Conservation (phyloP, 2,113 vertebrate species). For the Cettia cetti region DNA sequence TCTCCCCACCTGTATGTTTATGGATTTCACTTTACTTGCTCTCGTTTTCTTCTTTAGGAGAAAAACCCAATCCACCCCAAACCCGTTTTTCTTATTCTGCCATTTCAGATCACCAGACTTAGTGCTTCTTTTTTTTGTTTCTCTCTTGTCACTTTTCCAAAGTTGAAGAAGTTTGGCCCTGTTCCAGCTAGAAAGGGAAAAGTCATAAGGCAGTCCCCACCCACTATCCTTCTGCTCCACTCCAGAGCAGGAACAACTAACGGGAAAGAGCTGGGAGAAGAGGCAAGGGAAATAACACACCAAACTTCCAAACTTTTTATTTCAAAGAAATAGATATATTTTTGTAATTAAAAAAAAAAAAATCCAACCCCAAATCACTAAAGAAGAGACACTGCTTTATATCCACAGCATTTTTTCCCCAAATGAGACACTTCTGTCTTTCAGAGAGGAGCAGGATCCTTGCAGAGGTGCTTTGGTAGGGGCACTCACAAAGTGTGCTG, state of each 20-base stretch:
- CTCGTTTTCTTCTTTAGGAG: neutral
- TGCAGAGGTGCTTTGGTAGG: neutral
- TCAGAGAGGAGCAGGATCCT: neutral
- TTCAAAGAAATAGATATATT: neutral
- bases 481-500: neutral
- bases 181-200: slow-evolving; percentile 37
- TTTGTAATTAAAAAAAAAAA: neutral
- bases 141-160: slow-evolving; percentile 36
- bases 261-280: neutral
- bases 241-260: slow-evolving; percentile 10
- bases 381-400: neutral
- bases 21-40: neutral
- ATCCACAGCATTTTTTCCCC: neutral
- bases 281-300: slow-evolving; percentile 7
- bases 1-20: neutral
- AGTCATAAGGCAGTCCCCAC: slow-evolving; percentile 52
- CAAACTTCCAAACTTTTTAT: slow-evolving; percentile 32
- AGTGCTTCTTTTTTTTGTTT: neutral
- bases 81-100: neutral
- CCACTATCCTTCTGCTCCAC: slow-evolving; percentile 55
- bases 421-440: neutral
- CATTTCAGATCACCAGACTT: slow-evolving; percentile 18
- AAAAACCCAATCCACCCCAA: neutral
- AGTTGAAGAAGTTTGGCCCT: slow-evolving; percentile 43
- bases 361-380: neutral